Evolutionary conservation across 2,113 vertebrate species (phyloP).

Genomic region (Psettodes erumei): DNA sequence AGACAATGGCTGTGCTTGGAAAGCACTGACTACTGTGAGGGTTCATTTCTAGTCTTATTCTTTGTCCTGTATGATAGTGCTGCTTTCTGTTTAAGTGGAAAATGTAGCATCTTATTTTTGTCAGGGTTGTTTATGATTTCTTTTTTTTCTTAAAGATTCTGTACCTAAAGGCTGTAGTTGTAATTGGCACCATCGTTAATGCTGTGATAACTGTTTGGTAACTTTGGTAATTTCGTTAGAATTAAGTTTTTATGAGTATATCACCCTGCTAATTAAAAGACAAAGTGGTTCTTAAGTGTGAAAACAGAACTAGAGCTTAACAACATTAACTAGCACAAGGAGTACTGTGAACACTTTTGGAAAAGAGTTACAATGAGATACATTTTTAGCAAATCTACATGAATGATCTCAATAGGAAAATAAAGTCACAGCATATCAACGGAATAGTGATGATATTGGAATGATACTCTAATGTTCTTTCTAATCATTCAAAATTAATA

Average conservation of each 20-base stretch:
- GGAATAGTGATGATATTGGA: neutral
- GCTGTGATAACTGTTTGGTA: neutral
- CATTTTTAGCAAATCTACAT: neutral
- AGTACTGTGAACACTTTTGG: neutral
- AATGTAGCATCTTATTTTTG: slow-evolving; percentile 14
- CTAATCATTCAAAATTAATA: neutral
- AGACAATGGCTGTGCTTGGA: slow-evolving; percentile 75
- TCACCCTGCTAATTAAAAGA: neutral
- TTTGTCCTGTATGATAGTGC: slow-evolving; percentile 53
- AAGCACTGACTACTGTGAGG: slow-evolving; percentile 51
- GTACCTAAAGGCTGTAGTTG: neutral
- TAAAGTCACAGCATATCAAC: neutral
- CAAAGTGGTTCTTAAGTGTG: neutral
- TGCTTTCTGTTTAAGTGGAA: slow-evolving; percentile 26
- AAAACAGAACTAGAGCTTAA: neutral
- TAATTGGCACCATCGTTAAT: neutral
- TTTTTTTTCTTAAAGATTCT: slow-evolving; percentile 13
- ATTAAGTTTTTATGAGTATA: neutral
- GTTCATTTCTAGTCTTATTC: slow-evolving; percentile 39
- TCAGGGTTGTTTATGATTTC: slow-evolving; percentile 10
- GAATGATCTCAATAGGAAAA: neutral
- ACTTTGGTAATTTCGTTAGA: neutral
- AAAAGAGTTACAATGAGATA: neutral
- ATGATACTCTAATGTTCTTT: too few species aligned
- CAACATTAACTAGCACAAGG: neutral